A percentile compares a stretch with the other conserved stretches of the same genome.
Evolutionary conservation across 2,113 vertebrate genomes (phyloP).

Genomic region (Trinectes maculatus): DNA sequence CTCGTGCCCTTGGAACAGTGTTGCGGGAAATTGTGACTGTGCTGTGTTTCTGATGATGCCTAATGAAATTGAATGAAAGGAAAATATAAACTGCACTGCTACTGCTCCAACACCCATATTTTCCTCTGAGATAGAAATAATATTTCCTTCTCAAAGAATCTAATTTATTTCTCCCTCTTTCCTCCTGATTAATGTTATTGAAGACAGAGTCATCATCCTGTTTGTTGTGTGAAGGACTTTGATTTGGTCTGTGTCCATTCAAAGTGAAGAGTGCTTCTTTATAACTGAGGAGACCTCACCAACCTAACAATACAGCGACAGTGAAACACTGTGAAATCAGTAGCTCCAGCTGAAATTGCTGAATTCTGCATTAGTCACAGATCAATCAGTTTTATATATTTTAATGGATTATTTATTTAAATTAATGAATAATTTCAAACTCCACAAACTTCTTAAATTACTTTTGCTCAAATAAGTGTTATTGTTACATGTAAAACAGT

Average conservation of each 20-base stretch:
- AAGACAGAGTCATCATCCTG: conserved; percentile 8
- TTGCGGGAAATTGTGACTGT: not conserved
- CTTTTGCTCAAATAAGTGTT: not conserved
- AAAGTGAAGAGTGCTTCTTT: not conserved
- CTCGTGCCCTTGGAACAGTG: conserved; percentile 7
- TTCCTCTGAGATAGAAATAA: conserved; percentile 16
- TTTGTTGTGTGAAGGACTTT: conserved; percentile 19
- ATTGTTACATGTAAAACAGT: no score
- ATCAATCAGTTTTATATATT: not conserved
- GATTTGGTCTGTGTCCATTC: not conserved
- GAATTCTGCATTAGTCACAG: not conserved
- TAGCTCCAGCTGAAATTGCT: conserved; percentile 4
- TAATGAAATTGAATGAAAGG: conserved; percentile 21
- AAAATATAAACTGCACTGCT: conserved; percentile 14
- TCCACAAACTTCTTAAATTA: not conserved
- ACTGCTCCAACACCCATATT: conserved; percentile 6
- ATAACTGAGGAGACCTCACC: not conserved
- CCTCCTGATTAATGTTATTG: conserved; percentile 25
- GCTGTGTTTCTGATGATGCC: not conserved
- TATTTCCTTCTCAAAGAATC: no score
- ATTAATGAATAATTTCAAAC: not conserved
- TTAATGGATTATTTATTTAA: not conserved
- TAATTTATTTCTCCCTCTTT: conserved; percentile 1
- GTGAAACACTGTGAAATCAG: not conserved
- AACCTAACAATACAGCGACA: not conserved